A percentile compares a stretch with the other conserved stretches of the same genome.
Conservation (phyloP, 2,888 invertebrate genomes). For the Cordilura impudica region DNA sequence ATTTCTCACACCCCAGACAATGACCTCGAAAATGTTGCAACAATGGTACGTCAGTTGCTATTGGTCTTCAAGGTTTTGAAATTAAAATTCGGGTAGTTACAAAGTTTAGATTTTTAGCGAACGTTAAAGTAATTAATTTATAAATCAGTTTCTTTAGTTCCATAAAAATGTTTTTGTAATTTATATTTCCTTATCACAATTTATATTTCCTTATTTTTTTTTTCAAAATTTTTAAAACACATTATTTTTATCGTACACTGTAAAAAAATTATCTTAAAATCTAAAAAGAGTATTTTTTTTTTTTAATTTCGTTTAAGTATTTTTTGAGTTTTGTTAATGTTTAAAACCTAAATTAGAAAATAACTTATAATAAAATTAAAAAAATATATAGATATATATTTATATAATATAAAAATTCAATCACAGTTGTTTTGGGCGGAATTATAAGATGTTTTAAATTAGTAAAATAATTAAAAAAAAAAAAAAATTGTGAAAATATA, state of each 20-base stretch:
- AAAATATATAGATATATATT: conserved; percentile 60
- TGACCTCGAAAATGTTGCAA: too few species aligned
- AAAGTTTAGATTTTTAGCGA: too few species aligned
- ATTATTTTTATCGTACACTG: conserved; percentile 25
- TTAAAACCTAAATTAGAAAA: conserved; percentile 50
- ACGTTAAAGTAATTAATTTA: too few species aligned
- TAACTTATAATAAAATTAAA: conserved; percentile 59
- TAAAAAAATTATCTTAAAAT: conserved; percentile 24
- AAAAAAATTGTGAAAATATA: background rate
- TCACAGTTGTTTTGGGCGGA: conserved; percentile 77
- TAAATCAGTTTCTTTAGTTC: too few species aligned
- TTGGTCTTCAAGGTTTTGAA: too few species aligned
- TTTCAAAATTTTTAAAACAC: background rate
- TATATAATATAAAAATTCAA: conserved; percentile 68
- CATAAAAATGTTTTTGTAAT: too few species aligned
- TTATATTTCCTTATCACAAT: too few species aligned
- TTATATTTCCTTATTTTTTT: too few species aligned
- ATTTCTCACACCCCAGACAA: too few species aligned
- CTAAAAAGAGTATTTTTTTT: conserved; percentile 44
- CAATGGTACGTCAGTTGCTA: too few species aligned
- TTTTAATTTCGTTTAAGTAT: background rate
- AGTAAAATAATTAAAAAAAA: conserved; percentile 24
- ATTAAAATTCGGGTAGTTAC: too few species aligned
- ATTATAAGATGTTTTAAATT: conserved; percentile 67
- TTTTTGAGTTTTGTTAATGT: conserved; percentile 9